Base-by-base conservation (phyloP, 2,113 vertebrate genomes). In the Limnothrissa miodon region DNA sequence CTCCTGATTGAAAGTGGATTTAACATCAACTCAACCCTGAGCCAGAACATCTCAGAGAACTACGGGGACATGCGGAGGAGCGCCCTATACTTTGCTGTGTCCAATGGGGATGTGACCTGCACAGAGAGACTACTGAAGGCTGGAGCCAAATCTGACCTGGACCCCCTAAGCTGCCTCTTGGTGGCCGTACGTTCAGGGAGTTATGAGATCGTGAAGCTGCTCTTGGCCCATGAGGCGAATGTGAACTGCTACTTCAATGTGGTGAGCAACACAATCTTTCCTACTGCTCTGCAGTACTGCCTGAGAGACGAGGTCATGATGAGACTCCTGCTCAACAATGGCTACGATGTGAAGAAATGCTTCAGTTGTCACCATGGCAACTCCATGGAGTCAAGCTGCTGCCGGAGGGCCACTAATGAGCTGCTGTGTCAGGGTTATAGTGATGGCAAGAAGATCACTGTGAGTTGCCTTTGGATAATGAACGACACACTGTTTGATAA, bases 271-370 rank as follows among this genome's bases (percentile, higher is more conserved):
- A 96, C 93, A 0, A 92, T 91, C 80, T 98, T 98, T 70, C 96
- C 96, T 86, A 96, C 74, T 96, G 96, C 95, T 62, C 93, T 97
- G 88, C 96, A 97, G 85, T 98, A 98, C 59, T 95, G 96, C 78
- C 89, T 98, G 23, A 96, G 93, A n/a, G 96, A 97, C 6, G 96
- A 97, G 85, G 91, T 92, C 11, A 98, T 99, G 97, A 94, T 97
- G 91, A 91, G 96, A 80, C 88, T 98, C 80, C 87, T 99, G 88
- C 92, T 97, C 45, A 96, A 96, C 86, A 90, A 94, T 0, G 97
- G 96, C 21, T 98, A 96, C 39, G 88, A 93, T 0, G 96, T 92
- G 80, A 92, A 95, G 56, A 92, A 91, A 88, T 97, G 95, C 87
- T 97, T 97, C 92, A 90, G 92, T 15, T 97, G 96, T 84, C 90